Evolutionary conservation across 2,888 invertebrate species (phyloP).

Genomic region (Ectemnius lituratus): DNA sequence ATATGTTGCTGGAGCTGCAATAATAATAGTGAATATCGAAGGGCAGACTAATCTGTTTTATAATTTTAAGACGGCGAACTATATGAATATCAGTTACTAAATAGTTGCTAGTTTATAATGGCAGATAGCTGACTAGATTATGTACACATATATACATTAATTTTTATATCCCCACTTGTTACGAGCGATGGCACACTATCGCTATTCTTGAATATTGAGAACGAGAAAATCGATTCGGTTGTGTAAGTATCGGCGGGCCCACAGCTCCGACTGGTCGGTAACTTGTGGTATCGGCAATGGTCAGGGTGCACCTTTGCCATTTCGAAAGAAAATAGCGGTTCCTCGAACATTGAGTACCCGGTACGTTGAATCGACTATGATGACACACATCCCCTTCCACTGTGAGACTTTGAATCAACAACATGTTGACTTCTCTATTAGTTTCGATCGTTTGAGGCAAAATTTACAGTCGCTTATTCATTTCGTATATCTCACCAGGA

Average conservation of each 20-base stretch:
- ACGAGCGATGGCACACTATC: slow-evolving; percentile 57
- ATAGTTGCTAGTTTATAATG: slow-evolving; percentile 72
- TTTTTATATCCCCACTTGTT: slow-evolving; percentile 74
- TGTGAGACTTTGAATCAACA: no score
- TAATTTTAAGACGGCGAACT: slow-evolving; percentile 71
- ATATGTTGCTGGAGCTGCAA: slow-evolving; percentile 67
- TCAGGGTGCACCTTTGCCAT: slow-evolving; percentile 36
- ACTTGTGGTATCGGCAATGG: slow-evolving; percentile 31
- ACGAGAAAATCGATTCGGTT: slow-evolving; percentile 44
- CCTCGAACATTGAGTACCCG: slow-evolving; percentile 29
- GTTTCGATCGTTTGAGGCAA: slow-evolving; percentile 2
- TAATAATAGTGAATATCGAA: slow-evolving; percentile 66
- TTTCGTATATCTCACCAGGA: neutral
- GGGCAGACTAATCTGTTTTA: slow-evolving; percentile 72
- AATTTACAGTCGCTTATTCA: neutral
- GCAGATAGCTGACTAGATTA: slow-evolving; percentile 71
- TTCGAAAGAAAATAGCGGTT: slow-evolving; percentile 32
- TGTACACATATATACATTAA: slow-evolving; percentile 68
- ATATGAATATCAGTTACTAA: slow-evolving; percentile 71
- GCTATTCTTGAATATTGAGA: slow-evolving; percentile 55
- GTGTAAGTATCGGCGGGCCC: slow-evolving; percentile 34
- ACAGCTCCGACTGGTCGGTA: slow-evolving; percentile 40
- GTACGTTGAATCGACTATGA: neutral
- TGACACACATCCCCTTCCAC: slow-evolving; percentile 3
- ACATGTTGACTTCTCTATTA: no score